phyloP scores from a whole-genome alignment of 2,888 invertebrate species.

The Tyria jacobaeae region DNA sequence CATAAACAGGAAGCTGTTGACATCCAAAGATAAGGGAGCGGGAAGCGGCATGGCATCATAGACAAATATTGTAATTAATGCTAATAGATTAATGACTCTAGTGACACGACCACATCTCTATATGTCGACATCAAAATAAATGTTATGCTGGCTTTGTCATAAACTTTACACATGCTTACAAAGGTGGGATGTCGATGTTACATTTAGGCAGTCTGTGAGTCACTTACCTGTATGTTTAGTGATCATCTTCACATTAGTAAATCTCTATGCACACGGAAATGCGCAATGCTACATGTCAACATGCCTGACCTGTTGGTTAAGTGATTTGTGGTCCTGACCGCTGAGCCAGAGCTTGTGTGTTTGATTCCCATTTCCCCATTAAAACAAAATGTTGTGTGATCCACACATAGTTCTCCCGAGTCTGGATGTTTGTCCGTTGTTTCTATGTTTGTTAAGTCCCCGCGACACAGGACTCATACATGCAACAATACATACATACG shows the following conservation, averaged over 20 bases:
- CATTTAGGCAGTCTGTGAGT: background rate
- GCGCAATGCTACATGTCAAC: background rate
- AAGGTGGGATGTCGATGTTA: constrained; percentile 1
- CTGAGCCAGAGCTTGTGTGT: too few species aligned
- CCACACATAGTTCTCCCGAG: too few species aligned
- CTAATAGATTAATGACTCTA: constrained; percentile 61
- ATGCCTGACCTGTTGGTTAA: too few species aligned
- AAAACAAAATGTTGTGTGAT: too few species aligned
- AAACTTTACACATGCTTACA: background rate
- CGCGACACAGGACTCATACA: too few species aligned
- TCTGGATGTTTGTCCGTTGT: too few species aligned
- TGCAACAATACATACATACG: too few species aligned
- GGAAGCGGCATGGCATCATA: constrained; percentile 72
- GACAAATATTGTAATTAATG: constrained; percentile 74
- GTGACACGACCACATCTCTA: constrained; percentile 25
- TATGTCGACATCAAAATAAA: constrained; percentile 9
- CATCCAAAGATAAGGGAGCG: constrained; percentile 45
- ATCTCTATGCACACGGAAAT: background rate
- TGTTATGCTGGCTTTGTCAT: constrained; percentile 4
- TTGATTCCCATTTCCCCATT: too few species aligned
- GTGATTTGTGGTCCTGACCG: too few species aligned
- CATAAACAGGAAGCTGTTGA: constrained; percentile 26
- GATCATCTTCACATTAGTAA: background rate
- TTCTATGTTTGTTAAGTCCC: too few species aligned
- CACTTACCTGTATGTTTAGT: background rate